A percentile compares a stretch with the other conserved stretches of the same genome.
phyloP scores from a whole-genome alignment of 2,797 vertebrate species.

The Macrochelys suwanniensis region DNA sequence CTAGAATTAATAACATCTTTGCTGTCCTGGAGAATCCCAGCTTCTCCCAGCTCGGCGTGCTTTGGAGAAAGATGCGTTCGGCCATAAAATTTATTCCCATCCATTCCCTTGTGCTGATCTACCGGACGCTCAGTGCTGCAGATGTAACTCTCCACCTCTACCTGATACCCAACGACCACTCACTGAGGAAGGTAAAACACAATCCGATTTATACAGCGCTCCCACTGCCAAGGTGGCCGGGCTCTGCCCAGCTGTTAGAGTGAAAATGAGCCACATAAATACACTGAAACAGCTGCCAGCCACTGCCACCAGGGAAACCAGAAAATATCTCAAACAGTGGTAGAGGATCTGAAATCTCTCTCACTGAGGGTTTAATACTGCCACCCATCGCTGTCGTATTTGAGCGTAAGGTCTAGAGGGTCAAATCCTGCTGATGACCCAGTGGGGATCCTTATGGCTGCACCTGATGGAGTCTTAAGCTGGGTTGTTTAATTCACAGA shows the following conservation, averaged over 20 bases:
- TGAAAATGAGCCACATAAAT: no score
- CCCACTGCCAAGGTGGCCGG: neutral
- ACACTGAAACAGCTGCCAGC: neutral
- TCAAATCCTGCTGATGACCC: neutral
- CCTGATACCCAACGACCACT: conserved; percentile 1
- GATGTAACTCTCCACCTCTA: neutral
- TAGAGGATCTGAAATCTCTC: no score
- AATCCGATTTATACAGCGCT: neutral
- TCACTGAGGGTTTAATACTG: neutral
- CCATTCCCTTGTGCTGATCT: conserved; percentile 22
- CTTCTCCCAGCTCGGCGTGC: conserved; percentile 54
- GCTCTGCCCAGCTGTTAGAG: neutral
- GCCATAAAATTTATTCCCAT: neutral
- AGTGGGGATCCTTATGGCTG: neutral
- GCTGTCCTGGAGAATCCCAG: conserved; percentile 42
- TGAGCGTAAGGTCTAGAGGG: neutral
- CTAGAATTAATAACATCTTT: neutral
- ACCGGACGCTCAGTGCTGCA: neutral
- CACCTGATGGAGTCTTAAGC: neutral
- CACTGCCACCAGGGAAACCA: neutral
- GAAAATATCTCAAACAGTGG: neutral
- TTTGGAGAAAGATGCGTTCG: conserved; percentile 20
- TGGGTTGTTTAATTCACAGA: neutral
- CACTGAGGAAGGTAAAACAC: neutral
- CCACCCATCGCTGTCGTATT: neutral